Evolutionary conservation across 2,797 vertebrate genomes (phyloP), one percentile per base, ranked within the genome.

Genomic region (Heliangelus exortis): DNA sequence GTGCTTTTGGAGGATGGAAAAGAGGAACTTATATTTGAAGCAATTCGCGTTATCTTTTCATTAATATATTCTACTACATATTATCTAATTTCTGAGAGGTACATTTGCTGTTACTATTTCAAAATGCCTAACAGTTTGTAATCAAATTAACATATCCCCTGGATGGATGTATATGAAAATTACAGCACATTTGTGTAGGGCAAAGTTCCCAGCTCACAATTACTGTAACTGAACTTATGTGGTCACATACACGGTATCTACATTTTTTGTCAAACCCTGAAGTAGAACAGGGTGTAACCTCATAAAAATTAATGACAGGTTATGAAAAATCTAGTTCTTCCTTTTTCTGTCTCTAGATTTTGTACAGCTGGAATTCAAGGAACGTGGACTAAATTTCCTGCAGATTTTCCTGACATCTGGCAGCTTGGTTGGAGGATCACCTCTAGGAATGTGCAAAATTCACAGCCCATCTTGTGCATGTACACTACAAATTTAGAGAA

Each of bases 371-470:
- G 51, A 96, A 90, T 75, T 90, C 5, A 5, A 92, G 43, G 85
- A 94, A 94, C 45, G 78, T 89, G n/a, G 48, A 75, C 33, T 65
- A 75, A 91, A 95, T 84, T 93, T 94, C 58, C 79, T 81, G 13
- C 62, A 86, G 51, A 51, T 92, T 84, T 88, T 91, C 76, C 87
- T 96, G 69, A 78, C 54, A 62, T 88, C 89, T 95, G 85, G 50
- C 55, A 81, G 16, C 34, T 78, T 90, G 50, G 10, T 90, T 89
- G 43, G 51, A 84, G 26, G 72, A 89, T 4, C 29, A 91, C 31
- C 23, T 85, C 61, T 50, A 91, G 33, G 69, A 89, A 74, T 68
- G 21, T 65, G 54, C 33, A 87, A 66, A 50, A 83, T 85, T 87
- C 65, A 34, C 62, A 79, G 39, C 7, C 93, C 83, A 45, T 77